Evolutionary conservation across 2,113 vertebrate species (phyloP).

Genomic region (Atherinomorus stipes): DNA sequence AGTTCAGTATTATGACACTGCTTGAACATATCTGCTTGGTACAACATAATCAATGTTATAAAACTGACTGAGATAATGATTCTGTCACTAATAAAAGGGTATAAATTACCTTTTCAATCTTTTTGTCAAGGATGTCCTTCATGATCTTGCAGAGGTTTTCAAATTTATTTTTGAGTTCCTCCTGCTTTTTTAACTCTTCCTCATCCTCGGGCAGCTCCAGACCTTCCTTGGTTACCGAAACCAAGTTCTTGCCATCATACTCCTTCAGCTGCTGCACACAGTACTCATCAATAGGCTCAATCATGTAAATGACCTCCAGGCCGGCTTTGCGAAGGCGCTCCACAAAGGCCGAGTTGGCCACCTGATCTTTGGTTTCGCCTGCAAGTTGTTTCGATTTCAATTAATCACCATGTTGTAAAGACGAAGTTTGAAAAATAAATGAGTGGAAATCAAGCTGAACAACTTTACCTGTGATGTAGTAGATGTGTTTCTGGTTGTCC

Average conservation of each 20-base stretch:
- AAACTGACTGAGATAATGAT: background rate
- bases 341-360: constrained; percentile 87
- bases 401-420: background rate
- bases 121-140: constrained; percentile 88
- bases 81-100: background rate
- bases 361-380: constrained; percentile 88
- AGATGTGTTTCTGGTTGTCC: constrained; percentile 97
- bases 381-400: background rate
- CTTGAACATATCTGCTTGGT: background rate
- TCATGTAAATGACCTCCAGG: constrained; percentile 88
- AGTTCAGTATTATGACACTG: background rate
- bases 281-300: constrained; percentile 87
- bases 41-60: background rate
- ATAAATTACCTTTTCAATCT: constrained; percentile 84
- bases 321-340: constrained; percentile 86
- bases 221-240: constrained; percentile 87
- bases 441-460: background rate
- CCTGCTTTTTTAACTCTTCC: constrained; percentile 84
- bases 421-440: background rate
- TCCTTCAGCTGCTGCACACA: constrained; percentile 88
- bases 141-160: constrained; percentile 88
- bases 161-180: constrained; percentile 83
- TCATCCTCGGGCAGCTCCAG: constrained; percentile 87
- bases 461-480: constrained; percentile 93
- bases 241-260: constrained; percentile 84